Percentiles rank a stretch among this genome's conserved stretches.
These are phyloP conservation scores for Alectura lathami DNA, from an alignment of 2,113 vertebrate genomes.

Conservation along the genomic window DNA sequence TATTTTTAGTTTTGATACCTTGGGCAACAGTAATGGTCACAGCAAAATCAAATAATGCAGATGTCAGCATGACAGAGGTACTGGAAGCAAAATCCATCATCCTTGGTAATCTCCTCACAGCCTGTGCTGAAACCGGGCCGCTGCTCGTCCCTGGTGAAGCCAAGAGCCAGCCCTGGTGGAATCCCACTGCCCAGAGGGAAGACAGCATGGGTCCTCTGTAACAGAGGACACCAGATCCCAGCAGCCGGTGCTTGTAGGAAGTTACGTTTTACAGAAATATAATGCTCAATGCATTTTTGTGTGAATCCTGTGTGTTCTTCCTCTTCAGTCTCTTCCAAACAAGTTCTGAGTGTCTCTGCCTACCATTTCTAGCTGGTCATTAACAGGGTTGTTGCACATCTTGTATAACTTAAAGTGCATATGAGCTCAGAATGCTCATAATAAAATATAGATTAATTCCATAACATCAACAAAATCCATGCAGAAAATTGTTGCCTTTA, in stretches of 20 bases:
- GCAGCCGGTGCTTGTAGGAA: background rate
- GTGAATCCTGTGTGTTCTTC: background rate
- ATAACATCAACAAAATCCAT: background rate
- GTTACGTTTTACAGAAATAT: background rate
- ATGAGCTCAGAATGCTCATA: background rate
- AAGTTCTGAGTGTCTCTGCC: background rate
- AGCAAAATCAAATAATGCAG: background rate
- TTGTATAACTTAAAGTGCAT: background rate
- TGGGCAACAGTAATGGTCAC: background rate
- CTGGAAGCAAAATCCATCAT: background rate
- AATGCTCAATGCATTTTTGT: background rate
- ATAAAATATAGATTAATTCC: background rate
- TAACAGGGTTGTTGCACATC: background rate
- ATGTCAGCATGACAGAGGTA: background rate
- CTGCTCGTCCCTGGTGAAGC: background rate
- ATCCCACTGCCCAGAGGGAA: background rate
- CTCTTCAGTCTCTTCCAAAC: background rate
- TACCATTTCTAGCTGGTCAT: background rate
- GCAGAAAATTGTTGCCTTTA: background rate
- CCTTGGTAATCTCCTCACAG: background rate
- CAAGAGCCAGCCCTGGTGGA: background rate
- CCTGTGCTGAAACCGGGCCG: accelerated
- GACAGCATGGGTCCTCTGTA: background rate
- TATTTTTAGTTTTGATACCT: background rate
- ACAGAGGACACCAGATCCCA: background rate